phyloP scores from a whole-genome alignment of 2,113 vertebrate genomes.

The Pituophis catenifer region DNA sequence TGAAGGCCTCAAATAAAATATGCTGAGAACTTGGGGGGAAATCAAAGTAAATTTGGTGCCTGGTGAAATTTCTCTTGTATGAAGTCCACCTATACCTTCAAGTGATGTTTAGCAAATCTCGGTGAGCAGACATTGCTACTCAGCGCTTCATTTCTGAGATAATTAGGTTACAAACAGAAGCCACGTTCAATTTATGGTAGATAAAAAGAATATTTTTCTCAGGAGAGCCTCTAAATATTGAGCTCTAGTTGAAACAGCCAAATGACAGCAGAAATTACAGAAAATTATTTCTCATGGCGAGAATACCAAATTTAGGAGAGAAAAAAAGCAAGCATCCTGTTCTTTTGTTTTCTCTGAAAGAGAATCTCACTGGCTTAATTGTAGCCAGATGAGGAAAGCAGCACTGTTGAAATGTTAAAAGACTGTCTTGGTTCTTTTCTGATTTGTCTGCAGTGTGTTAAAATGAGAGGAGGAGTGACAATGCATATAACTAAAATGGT shows the following conservation, averaged over 20 bases:
- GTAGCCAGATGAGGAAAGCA: neutral
- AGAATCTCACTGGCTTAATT: neutral
- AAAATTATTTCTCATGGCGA: neutral
- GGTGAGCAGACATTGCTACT: neutral
- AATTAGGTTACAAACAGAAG: neutral
- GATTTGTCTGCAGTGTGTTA: neutral
- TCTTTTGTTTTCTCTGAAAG: neutral
- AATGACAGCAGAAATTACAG: neutral
- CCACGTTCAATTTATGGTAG: neutral
- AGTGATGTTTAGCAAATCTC: neutral
- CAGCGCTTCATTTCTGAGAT: neutral
- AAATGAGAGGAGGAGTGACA: neutral
- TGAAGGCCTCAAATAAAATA: neutral
- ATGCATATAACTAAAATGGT: neutral
- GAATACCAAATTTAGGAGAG: neutral
- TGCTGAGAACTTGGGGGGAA: neutral
- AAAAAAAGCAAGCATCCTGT: neutral
- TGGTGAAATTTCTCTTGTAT: neutral
- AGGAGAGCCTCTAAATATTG: neutral
- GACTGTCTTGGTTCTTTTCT: neutral
- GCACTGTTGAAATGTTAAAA: neutral
- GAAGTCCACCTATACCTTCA: neutral
- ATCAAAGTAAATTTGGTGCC: neutral
- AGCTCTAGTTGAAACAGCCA: neutral
- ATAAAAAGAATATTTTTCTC: neutral